Percentiles rank a stretch among this genome's conserved stretches.
Evolutionary conservation across 92 coral and sea anemone genomes (phyloP).

Genomic region (Ricordea florida): DNA sequence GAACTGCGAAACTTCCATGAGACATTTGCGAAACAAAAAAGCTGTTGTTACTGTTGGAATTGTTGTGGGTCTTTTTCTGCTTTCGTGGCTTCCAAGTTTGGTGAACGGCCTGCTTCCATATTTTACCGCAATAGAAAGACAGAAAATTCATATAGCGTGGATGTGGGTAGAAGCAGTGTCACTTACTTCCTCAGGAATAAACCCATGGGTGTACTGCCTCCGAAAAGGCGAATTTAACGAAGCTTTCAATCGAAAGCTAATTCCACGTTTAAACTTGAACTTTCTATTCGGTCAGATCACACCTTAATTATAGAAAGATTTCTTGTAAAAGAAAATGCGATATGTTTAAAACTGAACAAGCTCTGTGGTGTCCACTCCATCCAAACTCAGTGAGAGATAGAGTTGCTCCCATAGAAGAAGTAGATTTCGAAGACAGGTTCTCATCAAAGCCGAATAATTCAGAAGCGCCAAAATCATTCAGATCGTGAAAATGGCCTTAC

Average conservation of each 20-base stretch:
- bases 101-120: neutral
- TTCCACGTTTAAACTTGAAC: too few species aligned
- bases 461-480: too few species aligned
- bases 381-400: too few species aligned
- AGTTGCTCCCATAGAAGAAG: too few species aligned
- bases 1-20: neutral
- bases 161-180: neutral
- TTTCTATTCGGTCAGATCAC: too few species aligned
- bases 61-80: neutral
- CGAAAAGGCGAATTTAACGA: neutral
- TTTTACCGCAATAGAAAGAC: neutral
- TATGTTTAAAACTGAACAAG: too few species aligned
- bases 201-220: conserved; percentile 3
- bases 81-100: conserved; percentile 1
- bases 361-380: too few species aligned
- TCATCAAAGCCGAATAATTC: too few species aligned
- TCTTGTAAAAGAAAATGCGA: too few species aligned
- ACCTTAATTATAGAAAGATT: too few species aligned
- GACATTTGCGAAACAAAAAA: neutral
- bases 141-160: neutral
- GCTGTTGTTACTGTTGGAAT: neutral
- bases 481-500: too few species aligned
- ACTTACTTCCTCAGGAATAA: conserved; percentile 3
- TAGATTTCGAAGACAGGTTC: too few species aligned
- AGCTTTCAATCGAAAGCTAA: neutral